Evolutionary conservation across 2,797 vertebrate genomes (phyloP).

Genomic region (Enteromius radiatus): DNA sequence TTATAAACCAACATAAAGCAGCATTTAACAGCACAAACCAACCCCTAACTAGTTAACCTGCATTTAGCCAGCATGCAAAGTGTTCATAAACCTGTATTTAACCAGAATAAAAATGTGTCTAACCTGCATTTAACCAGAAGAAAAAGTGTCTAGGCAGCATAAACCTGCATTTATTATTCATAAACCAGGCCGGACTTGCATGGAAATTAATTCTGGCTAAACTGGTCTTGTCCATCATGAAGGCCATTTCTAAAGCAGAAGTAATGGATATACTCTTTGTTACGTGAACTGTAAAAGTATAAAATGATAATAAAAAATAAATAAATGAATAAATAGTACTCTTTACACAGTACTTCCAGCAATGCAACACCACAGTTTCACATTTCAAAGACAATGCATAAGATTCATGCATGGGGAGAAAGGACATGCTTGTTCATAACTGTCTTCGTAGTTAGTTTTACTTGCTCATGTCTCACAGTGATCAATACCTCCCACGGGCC

Average conservation of each 20-base stretch:
- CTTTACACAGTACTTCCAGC: not conserved
- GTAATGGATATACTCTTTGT: not conserved
- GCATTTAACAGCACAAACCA: not conserved
- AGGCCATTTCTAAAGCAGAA: not conserved
- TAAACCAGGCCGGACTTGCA: not conserved
- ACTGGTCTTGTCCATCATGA: not conserved
- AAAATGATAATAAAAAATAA: not conserved
- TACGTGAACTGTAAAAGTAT: not conserved
- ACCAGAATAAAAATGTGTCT: not conserved
- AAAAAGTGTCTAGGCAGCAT: not conserved
- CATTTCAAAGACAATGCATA: constrained; percentile 13
- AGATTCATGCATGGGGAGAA: not conserved
- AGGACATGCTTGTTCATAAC: not conserved
- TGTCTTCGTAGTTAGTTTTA: not conserved
- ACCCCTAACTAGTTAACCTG: not conserved
- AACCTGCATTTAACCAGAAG: not conserved
- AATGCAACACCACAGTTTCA: not conserved
- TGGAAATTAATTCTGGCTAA: constrained; percentile 1
- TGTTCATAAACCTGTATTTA: not conserved
- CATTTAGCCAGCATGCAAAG: not conserved
- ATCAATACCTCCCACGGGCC: constrained; percentile 23
- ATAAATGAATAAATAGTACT: not conserved
- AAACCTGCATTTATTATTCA: constrained; percentile 3
- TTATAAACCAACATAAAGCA: not conserved
- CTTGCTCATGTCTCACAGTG: constrained; percentile 20